Conservation (phyloP, 2,888 invertebrate species). For the Aphodius granarius region DNA sequence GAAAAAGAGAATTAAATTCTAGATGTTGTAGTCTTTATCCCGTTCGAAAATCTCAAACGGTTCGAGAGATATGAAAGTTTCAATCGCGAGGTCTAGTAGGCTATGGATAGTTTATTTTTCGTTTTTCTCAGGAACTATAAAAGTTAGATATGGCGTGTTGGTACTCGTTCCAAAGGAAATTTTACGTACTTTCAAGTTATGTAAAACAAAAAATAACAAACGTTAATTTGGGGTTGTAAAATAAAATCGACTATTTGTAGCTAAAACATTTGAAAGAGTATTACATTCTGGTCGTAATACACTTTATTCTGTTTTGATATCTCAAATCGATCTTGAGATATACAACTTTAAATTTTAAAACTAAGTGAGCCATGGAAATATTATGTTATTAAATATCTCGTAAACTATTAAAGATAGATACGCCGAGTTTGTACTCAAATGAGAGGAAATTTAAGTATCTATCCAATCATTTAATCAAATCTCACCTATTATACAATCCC, state of each 20-base stretch:
- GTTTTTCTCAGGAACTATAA: not conserved
- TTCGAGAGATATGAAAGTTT: not conserved
- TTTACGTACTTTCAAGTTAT: not conserved
- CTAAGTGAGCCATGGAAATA: not conserved
- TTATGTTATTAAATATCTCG: not conserved
- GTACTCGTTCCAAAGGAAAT: not conserved
- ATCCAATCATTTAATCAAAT: not conserved
- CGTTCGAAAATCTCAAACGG: not conserved
- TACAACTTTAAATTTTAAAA: not conserved
- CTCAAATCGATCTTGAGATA: not conserved
- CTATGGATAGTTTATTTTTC: not conserved
- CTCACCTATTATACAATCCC: conserved; percentile 46
- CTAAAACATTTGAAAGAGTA: not conserved
- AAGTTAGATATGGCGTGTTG: not conserved
- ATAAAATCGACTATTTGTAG: not conserved
- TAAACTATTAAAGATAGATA: not conserved
- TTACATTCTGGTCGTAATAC: not conserved
- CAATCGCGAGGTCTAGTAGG: not conserved
- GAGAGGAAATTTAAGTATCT: not conserved
- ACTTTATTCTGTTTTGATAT: not conserved
- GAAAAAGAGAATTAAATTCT: conserved; percentile 7
- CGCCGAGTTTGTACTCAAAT: not conserved
- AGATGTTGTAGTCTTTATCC: not conserved
- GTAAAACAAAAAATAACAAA: not conserved
- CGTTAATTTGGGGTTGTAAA: not conserved